A percentile compares a stretch with the other conserved stretches of the same genome.
Evolutionary conservation across 2,888 invertebrate genomes (phyloP).

Genomic region (Nebria brevicollis): DNA sequence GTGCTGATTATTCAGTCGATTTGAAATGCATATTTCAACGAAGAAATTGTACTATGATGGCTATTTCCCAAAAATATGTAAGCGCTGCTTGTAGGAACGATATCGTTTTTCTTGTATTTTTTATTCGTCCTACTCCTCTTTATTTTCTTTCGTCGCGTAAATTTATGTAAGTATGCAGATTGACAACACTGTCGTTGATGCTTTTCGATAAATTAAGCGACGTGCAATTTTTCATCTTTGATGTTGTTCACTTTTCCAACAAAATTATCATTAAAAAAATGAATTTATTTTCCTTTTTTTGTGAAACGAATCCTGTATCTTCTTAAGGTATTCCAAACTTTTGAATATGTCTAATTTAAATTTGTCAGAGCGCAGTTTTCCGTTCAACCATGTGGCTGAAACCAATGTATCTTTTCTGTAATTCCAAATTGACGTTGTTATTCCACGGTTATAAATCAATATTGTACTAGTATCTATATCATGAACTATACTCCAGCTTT

Average conservation of each 20-base stretch:
- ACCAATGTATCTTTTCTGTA: too few species aligned
- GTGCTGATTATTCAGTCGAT: constrained; percentile 22
- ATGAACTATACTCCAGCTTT: background rate
- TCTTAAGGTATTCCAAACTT: background rate
- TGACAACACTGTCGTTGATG: constrained; percentile 29
- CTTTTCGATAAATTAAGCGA: constrained; percentile 36
- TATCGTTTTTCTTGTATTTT: background rate
- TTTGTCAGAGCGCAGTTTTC: background rate
- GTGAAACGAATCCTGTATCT: background rate
- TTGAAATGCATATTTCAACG: constrained; percentile 40
- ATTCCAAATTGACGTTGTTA: background rate
- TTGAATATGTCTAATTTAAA: background rate
- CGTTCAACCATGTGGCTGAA: background rate
- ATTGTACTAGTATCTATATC: background rate
- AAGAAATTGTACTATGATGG: constrained; percentile 20
- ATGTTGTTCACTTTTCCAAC: constrained; percentile 20
- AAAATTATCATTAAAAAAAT: constrained; percentile 35
- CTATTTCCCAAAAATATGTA: background rate
- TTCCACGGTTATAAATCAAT: background rate
- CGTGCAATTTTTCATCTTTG: constrained; percentile 22
- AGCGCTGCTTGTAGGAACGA: background rate
- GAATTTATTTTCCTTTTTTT: background rate
- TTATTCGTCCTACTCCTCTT: constrained; percentile 6
- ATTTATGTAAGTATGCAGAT: constrained; percentile 45
- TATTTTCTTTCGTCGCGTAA: constrained; percentile 27